Conservation (phyloP, 2,113 vertebrate genomes). For the Poeciliopsis occidentalis region DNA sequence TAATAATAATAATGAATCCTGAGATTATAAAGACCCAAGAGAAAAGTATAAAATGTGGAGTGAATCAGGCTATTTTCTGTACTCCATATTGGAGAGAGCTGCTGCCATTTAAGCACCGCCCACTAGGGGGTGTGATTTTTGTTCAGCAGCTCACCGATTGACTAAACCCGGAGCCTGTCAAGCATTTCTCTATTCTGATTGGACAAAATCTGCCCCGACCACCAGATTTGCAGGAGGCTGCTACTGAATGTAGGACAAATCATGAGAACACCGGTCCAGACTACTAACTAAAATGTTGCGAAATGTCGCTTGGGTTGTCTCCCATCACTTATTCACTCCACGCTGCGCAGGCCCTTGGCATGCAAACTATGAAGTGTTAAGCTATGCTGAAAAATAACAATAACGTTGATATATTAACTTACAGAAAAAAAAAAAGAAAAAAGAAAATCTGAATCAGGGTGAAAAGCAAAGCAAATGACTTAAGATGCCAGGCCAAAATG, state of each 20-base stretch:
- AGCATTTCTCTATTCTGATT: conserved; percentile 30
- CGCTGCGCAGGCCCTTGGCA: background rate
- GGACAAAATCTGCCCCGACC: too few relatives aligned
- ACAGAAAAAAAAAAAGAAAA: too few relatives aligned
- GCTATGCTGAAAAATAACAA: background rate
- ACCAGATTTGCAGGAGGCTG: too few relatives aligned
- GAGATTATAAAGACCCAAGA: background rate
- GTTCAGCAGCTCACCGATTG: conserved; percentile 35
- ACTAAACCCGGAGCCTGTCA: conserved; percentile 31
- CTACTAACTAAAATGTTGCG: conserved; percentile 49
- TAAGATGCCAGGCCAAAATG: too few relatives aligned
- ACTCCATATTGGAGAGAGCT: conserved; percentile 73
- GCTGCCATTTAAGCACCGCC: conserved; percentile 50
- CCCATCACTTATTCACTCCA: background rate
- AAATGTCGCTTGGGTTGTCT: conserved; percentile 27
- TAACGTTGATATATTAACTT: background rate
- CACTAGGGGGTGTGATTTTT: conserved; percentile 9
- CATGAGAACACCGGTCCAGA: conserved; percentile 36
- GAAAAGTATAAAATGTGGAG: conserved; percentile 2
- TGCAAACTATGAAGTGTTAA: background rate
- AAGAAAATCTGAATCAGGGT: too few relatives aligned
- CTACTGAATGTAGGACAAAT: conserved; percentile 23
- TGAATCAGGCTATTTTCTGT: conserved; percentile 47
- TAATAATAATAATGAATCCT: background rate
- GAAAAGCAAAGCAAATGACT: too few relatives aligned